Evolutionary conservation across 2,797 vertebrate species (phyloP), one percentile per base, ranked within the genome.

Genomic region (Sorex maritimensis): DNA sequence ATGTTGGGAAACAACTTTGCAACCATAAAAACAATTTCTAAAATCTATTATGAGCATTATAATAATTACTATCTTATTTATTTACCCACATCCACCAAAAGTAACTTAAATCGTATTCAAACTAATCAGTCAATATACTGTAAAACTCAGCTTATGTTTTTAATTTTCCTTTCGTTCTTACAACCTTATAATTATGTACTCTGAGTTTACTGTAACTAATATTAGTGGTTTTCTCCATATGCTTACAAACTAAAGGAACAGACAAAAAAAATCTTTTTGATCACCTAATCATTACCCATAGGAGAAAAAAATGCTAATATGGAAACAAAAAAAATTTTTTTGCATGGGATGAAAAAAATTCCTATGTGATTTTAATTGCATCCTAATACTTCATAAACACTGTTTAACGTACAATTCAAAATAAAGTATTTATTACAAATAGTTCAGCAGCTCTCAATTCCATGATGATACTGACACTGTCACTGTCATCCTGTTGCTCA

Each of bases 381-480:
- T 88, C 28, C 93, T 94, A 97, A 93, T 95, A 96, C 61, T 96
- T 96, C 69, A 61, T 81, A 96, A 93, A 86, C 77, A 96, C 84
- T 81, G 96, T 94, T 94, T 80, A 97, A 95, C 88, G 94, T 72
- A 93, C 82, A 93, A 94, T 34, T 96, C 13, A 52, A 96, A 98
- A 91, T 81, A 89, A 97, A 38, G 41, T 17, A 94, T 68, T 46
- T 95, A 95, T 88, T 96, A 79, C 94, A 93, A 96, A 94, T 71
- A 95, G 86, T 78, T 92, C 92, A 96, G 91, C 92, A 95, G 94
- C 96, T 97, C 95, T 67, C 26, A 28, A 96, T 94, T 97, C 78
- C 73, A 81, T 96, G 95, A 98, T 96, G 97, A 96, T 75, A 98
- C 92, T 95, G 97, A 97, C 92, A 34, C 34, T 34, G 34, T 34